Evolutionary conservation across 2,888 invertebrate genomes (phyloP).

Genomic region (Escarpia spicata): DNA sequence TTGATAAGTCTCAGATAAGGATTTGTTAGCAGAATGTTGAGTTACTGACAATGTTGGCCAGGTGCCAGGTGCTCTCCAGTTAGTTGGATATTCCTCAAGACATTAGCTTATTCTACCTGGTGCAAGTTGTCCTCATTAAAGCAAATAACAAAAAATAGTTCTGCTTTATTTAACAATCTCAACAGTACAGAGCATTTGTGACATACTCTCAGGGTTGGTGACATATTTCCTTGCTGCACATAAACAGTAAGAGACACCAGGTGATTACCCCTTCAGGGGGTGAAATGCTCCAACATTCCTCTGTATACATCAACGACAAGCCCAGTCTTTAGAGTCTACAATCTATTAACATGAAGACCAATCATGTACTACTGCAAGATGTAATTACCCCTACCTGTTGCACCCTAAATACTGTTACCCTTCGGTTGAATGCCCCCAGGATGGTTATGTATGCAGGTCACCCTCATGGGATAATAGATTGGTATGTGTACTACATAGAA

Average conservation of each 20-base stretch:
- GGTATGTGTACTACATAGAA: background rate
- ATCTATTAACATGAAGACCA: too few species aligned
- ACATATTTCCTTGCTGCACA: background rate
- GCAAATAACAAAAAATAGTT: background rate
- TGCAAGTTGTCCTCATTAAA: background rate
- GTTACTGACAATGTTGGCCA: background rate
- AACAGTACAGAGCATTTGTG: background rate
- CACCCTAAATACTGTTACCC: background rate
- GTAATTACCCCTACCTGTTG: background rate
- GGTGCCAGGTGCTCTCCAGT: background rate
- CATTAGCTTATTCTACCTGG: background rate
- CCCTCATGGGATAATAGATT: background rate
- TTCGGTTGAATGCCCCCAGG: background rate
- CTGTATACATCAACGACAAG: background rate
- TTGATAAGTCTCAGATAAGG: background rate
- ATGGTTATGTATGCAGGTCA: background rate
- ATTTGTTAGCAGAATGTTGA: background rate
- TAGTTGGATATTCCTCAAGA: background rate
- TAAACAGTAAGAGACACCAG: background rate
- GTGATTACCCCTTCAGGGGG: background rate
- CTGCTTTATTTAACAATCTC: background rate
- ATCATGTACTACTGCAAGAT: too few species aligned
- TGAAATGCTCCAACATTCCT: background rate
- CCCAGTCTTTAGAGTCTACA: background rate
- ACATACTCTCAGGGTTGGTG: background rate